These are phyloP conservation scores for Onychostoma macrolepis DNA, from an alignment of 2,113 vertebrate genomes.

Conservation along the genomic window DNA sequence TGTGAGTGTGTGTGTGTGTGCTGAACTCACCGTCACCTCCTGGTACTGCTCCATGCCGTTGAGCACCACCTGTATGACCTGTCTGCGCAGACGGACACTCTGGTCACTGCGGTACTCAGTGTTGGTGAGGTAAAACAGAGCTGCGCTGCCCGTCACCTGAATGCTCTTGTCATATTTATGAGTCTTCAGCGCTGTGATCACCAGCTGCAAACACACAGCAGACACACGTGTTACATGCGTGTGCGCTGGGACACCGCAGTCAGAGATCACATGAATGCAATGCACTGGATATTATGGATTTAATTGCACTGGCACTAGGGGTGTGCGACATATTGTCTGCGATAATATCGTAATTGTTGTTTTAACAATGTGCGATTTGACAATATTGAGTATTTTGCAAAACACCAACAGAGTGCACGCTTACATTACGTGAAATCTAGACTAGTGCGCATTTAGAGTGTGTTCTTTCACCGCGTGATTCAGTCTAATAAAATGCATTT, in stretches of 20 bases:
- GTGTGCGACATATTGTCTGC: too few relatives aligned
- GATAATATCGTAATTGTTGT: too few relatives aligned
- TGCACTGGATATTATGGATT: too few relatives aligned
- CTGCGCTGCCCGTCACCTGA: conserved; percentile 94
- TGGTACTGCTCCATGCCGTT: conserved; percentile 99
- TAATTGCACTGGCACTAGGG: too few relatives aligned
- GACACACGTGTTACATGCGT: neutral
- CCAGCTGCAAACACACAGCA: conserved; percentile 77
- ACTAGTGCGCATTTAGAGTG: too few relatives aligned
- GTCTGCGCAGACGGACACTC: conserved; percentile 85
- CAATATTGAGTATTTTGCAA: too few relatives aligned
- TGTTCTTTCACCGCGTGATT: too few relatives aligned
- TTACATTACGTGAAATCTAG: too few relatives aligned
- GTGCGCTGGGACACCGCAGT: neutral
- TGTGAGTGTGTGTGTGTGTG: too few relatives aligned
- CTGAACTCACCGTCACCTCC: conserved; percentile 91
- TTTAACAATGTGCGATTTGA: too few relatives aligned
- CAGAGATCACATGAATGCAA: neutral
- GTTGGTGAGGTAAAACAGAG: conserved; percentile 96
- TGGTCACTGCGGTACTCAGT: conserved; percentile 93
- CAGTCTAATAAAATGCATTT: too few relatives aligned
- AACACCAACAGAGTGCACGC: too few relatives aligned
- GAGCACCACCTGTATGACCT: conserved; percentile 95
- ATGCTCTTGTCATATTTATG: conserved; percentile 97
- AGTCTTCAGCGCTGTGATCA: conserved; percentile 92